A percentile compares a stretch with the other conserved stretches of the same genome.
These are phyloP conservation scores for Corythornis madagascariensis DNA, from an alignment of 2,113 vertebrate species.

Conservation along the genomic window DNA sequence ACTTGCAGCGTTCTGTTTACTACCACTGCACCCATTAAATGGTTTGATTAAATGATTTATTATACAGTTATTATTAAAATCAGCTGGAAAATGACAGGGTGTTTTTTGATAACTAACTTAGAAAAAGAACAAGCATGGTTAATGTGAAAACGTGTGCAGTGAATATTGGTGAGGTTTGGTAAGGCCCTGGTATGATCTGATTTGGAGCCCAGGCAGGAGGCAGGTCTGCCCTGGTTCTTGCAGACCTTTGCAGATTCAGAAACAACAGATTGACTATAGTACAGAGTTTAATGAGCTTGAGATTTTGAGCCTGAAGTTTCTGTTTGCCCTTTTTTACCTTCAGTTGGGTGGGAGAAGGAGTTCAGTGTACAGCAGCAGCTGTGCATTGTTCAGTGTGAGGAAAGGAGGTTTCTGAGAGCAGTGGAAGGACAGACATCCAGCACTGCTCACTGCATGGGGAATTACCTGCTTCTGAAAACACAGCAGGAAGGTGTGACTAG, in stretches of 20 bases:
- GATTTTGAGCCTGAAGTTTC: background rate
- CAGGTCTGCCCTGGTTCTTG: background rate
- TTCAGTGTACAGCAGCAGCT: background rate
- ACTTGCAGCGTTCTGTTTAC: background rate
- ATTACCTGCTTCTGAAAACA: background rate
- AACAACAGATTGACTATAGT: background rate
- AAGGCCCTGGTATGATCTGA: background rate
- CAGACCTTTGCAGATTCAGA: background rate
- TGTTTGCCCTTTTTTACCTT: background rate
- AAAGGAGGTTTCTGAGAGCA: background rate
- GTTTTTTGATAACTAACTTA: background rate
- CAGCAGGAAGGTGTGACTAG: background rate
- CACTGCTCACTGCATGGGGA: background rate
- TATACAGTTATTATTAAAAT: background rate
- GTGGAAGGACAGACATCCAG: background rate
- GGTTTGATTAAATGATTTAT: constrained; percentile 3
- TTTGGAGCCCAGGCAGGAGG: background rate
- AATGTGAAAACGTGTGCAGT: background rate
- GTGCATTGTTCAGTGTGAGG: background rate
- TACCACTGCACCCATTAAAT: background rate
- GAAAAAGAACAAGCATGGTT: background rate
- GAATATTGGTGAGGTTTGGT: rapidly evolving
- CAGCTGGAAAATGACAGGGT: background rate
- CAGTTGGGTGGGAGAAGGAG: background rate
- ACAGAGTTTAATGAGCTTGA: background rate